These are phyloP conservation scores for Microvelia longipes DNA, from an alignment of 1,140 invertebrate genomes.

Conservation along the genomic window DNA sequence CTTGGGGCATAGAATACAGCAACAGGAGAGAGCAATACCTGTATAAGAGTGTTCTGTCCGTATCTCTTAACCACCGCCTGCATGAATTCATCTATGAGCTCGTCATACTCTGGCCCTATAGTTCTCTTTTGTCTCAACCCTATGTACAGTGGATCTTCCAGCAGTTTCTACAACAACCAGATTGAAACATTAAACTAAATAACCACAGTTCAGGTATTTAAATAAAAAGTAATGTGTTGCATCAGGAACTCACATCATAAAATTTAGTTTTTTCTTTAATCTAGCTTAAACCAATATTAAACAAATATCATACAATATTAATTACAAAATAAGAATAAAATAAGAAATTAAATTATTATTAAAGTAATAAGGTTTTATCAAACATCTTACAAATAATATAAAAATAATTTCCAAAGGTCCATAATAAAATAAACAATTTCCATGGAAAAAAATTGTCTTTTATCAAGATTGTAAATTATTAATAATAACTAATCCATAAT, in stretches of 20 bases:
- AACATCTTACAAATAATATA: no score
- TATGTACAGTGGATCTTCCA: slow-evolving; percentile 90
- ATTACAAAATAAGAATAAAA: no score
- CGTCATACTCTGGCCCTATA: slow-evolving; percentile 78
- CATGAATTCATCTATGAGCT: slow-evolving; percentile 97
- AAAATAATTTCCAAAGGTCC: no score
- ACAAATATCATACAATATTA: no score
- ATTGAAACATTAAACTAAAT: slow-evolving; percentile 5
- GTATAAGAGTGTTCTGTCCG: slow-evolving; percentile 73
- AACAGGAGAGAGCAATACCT: slow-evolving; percentile 42
- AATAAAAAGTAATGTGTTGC: slow-evolving; percentile 3
- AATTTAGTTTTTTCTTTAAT: slow-evolving; percentile 3
- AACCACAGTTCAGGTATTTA: not conserved
- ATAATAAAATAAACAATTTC: no score
- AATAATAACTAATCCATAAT: no score
- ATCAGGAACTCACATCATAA: not conserved
- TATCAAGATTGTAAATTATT: no score
- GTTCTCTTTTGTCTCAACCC: slow-evolving; percentile 75
- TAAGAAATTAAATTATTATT: no score
- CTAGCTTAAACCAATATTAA: no score
- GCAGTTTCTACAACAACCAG: slow-evolving; percentile 41
- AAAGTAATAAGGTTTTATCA: no score
- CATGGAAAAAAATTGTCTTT: no score
- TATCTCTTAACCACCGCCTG: slow-evolving; percentile 80
- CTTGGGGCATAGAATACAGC: no score